Evolutionary conservation across 2,113 vertebrate species (phyloP).

Genomic region (Epinephelus lanceolatus): DNA sequence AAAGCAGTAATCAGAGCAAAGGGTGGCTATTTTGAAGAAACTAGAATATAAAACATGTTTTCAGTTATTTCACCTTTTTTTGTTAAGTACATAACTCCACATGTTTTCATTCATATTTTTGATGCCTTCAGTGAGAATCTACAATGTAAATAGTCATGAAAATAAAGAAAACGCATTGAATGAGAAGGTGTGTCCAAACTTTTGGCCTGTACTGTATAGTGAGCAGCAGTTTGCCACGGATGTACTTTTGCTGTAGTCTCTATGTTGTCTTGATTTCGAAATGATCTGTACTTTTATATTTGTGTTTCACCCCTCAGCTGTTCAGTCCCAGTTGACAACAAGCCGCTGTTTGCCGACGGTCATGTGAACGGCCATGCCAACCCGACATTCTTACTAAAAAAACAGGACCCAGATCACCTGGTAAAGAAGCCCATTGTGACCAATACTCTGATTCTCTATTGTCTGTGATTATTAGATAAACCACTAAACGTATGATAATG

Average conservation of each 20-base stretch:
- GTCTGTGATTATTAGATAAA: conserved; percentile 1
- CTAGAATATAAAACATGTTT: too few species aligned
- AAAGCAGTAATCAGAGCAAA: too few species aligned
- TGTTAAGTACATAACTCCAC: too few species aligned
- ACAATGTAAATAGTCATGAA: too few species aligned
- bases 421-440: conserved; percentile 74
- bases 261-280: conserved; percentile 3
- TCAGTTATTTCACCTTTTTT: too few species aligned
- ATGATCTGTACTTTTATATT: background rate
- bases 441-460: background rate
- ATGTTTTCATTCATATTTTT: too few species aligned
- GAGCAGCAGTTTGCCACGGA: too few species aligned
- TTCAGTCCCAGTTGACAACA: conserved; percentile 44
- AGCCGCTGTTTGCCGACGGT: conserved; percentile 51
- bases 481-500: background rate
- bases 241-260: background rate
- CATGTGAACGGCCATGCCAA: conserved; percentile 87
- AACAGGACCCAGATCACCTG: conserved; percentile 84
- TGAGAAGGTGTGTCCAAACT: too few species aligned
- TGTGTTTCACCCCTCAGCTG: conserved; percentile 59
- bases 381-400: conserved; percentile 90
- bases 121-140: too few species aligned
- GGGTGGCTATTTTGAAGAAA: too few species aligned
- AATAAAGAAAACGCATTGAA: too few species aligned
- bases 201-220: too few species aligned